phyloP scores from a whole-genome alignment of 2,888 invertebrate genomes.

The Anoplius nigerrimus region DNA sequence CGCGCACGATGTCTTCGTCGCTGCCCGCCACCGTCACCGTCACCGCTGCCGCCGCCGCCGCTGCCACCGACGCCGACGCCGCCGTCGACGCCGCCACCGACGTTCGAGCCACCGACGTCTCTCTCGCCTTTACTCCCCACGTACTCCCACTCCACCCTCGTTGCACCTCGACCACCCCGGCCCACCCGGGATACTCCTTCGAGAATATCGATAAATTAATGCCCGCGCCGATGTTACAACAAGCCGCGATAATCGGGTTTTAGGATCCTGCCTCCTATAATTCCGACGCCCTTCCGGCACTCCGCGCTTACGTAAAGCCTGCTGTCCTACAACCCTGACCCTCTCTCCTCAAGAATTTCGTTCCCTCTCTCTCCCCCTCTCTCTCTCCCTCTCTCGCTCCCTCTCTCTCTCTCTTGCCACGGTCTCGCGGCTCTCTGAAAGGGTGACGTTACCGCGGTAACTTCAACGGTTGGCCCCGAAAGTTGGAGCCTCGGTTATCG shows the following conservation, averaged over 20 bases:
- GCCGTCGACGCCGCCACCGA: background rate
- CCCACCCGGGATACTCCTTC: background rate
- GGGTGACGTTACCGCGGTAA: too few species aligned
- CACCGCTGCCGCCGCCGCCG: background rate
- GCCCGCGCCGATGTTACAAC: slow-evolving; percentile 2
- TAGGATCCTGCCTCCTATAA: background rate
- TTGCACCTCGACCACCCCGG: background rate
- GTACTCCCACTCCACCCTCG: background rate
- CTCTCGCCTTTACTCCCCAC: background rate
- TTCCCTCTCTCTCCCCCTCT: too few species aligned
- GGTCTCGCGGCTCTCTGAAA: too few species aligned
- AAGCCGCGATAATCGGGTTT: background rate
- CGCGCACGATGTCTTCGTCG: slow-evolving; percentile 36
- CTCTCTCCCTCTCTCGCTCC: too few species aligned
- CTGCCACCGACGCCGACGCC: background rate
- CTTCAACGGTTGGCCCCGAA: too few species aligned
- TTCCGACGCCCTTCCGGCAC: background rate
- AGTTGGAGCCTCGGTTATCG: too few species aligned
- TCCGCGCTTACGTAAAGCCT: slow-evolving; percentile 2
- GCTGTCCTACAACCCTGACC: too few species aligned
- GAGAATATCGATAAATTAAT: slow-evolving; percentile 5
- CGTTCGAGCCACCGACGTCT: slow-evolving; percentile 2
- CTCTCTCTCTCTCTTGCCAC: too few species aligned
- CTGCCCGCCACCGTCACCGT: slow-evolving; percentile 5
- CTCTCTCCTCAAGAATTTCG: too few species aligned